phyloP scores from a whole-genome alignment of 2,888 invertebrate species.

The Metellina segmentata region DNA sequence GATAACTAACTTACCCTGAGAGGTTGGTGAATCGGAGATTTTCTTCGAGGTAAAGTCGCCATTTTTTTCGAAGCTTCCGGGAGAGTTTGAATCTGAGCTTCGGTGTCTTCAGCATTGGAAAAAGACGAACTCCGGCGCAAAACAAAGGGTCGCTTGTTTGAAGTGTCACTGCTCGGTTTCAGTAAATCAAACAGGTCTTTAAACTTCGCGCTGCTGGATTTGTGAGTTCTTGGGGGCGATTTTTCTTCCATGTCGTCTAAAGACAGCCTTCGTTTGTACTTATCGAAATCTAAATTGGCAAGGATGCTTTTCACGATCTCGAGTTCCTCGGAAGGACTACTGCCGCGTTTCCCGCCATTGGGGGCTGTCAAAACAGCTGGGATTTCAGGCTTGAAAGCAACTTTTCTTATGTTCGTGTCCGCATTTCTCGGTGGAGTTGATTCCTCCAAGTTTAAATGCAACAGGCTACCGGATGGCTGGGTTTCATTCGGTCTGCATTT shows the following conservation, averaged over 20 bases:
- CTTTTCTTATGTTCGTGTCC: slow-evolving; percentile 9
- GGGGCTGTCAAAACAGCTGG: slow-evolving; percentile 27
- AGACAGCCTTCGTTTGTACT: slow-evolving; percentile 74
- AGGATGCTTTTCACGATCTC: slow-evolving; percentile 78
- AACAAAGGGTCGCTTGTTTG: slow-evolving; percentile 39
- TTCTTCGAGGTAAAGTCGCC: slow-evolving; percentile 39
- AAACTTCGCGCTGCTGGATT: slow-evolving; percentile 43
- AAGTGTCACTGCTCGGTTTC: slow-evolving; percentile 52
- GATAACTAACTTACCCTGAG: slow-evolving; percentile 37
- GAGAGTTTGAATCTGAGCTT: slow-evolving; percentile 1
- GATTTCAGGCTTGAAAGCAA: slow-evolving; percentile 46
- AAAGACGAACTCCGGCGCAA: slow-evolving; percentile 75
- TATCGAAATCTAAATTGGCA: slow-evolving; percentile 77
- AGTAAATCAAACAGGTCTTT: slow-evolving; percentile 60
- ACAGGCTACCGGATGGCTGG: too few species aligned
- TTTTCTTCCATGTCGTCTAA: slow-evolving; percentile 63
- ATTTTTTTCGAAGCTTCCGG: slow-evolving; percentile 20
- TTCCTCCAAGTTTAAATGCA: too few species aligned
- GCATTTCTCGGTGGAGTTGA: neutral
- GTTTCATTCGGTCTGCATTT: too few species aligned
- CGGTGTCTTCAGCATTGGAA: slow-evolving; percentile 61
- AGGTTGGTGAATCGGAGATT: slow-evolving; percentile 20
- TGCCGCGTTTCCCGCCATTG: slow-evolving; percentile 54
- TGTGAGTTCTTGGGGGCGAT: slow-evolving; percentile 55
- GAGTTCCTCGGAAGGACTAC: slow-evolving; percentile 73